Percentiles rank a stretch among this genome's conserved stretches.
phyloP scores from a whole-genome alignment of 1,140 invertebrate genomes.

The Neelides sp. region DNA sequence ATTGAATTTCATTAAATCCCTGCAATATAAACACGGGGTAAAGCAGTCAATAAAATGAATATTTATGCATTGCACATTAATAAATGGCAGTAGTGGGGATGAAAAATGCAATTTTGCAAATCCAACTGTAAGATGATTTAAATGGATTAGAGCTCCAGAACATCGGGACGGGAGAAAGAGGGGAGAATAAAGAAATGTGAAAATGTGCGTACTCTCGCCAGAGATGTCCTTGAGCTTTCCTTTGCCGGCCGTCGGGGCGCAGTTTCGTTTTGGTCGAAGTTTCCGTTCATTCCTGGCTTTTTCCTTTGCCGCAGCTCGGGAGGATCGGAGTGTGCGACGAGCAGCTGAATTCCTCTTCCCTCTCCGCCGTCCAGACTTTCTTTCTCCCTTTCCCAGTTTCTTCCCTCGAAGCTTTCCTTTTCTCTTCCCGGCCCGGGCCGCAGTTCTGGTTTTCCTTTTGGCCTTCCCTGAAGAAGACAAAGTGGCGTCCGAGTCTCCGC shows the following conservation, averaged over 20 bases:
- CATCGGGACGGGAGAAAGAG: no score
- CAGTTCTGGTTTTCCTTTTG: constrained; percentile 13
- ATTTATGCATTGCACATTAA: no score
- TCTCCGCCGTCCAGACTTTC: background rate
- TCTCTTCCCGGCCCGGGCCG: constrained; percentile 1
- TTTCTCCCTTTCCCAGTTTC: background rate
- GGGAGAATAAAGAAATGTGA: no score
- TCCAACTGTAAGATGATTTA: no score
- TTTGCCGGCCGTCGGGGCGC: constrained; percentile 22
- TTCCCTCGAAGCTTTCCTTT: constrained; percentile 2
- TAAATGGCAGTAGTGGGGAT: no score
- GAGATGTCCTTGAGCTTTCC: constrained; percentile 26
- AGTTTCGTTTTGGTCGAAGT: constrained; percentile 25
- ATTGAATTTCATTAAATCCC: no score
- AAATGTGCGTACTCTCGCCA: constrained; percentile 27
- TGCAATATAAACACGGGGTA: no score
- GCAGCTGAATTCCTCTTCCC: constrained; percentile 7
- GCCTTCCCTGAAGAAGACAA: constrained; percentile 7
- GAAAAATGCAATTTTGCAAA: no score
- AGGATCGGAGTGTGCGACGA: no score
- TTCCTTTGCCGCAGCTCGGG: constrained; percentile 36
- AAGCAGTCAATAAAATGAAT: no score
- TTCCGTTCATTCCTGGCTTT: constrained; percentile 26
- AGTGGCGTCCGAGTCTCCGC: constrained; percentile 7
- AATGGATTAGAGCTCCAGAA: no score